Conservation (phyloP, 2,888 invertebrate genomes). For the Actias luna region DNA sequence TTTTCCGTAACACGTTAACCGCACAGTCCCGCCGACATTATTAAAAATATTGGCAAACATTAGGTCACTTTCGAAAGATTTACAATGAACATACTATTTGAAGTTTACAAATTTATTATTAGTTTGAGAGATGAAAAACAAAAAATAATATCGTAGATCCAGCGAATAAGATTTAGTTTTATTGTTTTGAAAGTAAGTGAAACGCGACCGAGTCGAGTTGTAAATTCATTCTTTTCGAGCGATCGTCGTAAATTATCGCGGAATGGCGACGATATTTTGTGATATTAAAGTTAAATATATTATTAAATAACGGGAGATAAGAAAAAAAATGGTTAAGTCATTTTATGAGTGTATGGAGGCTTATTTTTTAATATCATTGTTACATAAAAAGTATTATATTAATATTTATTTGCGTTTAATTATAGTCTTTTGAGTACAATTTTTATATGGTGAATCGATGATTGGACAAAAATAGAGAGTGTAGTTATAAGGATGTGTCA, state of each 20-base stretch:
- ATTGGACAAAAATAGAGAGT: too few relatives aligned
- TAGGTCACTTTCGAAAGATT: neutral
- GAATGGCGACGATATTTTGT: constrained; percentile 44
- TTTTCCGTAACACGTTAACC: neutral
- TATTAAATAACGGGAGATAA: constrained; percentile 30
- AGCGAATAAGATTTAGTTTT: constrained; percentile 42
- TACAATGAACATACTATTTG: constrained; percentile 3
- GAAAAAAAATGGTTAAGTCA: constrained; percentile 44
- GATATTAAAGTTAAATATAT: constrained; percentile 40
- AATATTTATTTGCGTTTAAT: neutral
- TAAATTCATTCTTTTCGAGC: constrained; percentile 53
- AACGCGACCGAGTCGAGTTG: constrained; percentile 45
- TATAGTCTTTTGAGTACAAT: too few relatives aligned
- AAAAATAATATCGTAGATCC: constrained; percentile 3
- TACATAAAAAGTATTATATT: neutral
- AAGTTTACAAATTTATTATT: constrained; percentile 7
- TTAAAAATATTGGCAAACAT: neutral
- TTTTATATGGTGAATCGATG: too few relatives aligned
- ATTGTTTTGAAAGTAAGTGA: constrained; percentile 46
- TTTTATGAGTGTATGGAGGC: constrained; percentile 8
- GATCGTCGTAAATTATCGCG: constrained; percentile 43
- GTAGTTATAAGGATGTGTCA: too few relatives aligned
- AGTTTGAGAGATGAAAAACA: neutral
- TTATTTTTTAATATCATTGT: neutral
- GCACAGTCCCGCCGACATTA: neutral